Evolutionary conservation across 2,888 invertebrate species (phyloP), one percentile per base, ranked within the genome.

Genomic region (Acrobasis consociella): DNA sequence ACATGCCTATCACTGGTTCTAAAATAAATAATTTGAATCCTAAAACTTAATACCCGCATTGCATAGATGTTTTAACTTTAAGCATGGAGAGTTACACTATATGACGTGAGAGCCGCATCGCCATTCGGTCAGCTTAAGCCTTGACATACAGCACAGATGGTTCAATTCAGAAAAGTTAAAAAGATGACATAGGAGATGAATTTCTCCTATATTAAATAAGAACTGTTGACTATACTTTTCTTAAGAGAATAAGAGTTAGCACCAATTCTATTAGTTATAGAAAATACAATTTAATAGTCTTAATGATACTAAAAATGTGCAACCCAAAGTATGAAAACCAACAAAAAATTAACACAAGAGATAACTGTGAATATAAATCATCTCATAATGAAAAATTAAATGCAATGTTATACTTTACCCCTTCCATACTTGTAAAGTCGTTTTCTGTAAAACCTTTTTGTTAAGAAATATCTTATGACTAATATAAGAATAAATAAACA

Each of bases 391-490:
- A 62, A 16, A n/a, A n/a, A 51, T 39, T 39, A 39, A 70, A 69
- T 61, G 65, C 63, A 69, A 69, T 82, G 75, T 93, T 94, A 96
- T 81, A 96, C 96, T 92, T 96, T 96, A 73, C 95, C 95, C 73
- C 95, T 86, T 68, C 95, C 95, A 88, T 95, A 95, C 73, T 94
- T 93, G 84, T 96, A 96, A 73, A 93, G 86, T 86, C 96, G 96
- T 86, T 96, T 97, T 79, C 95, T 95, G 84, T 96, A 96, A 72
- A 90, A 89, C 74, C 94, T 93, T 82, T 94, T 94, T 73, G 94
- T 94, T 72, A 96, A 93, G 84, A 97, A 96, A 84, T 96, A 94
- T 78, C 96, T 94, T 77, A 96, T 95, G 69, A 96, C 96, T 78
- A 97, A 81, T 73, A 96, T 92, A 83, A 97, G 94, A 84, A 97